A percentile compares a stretch with the other conserved stretches of the same genome.
Conservation (phyloP, 2,888 invertebrate species). For the Allygus modestus region DNA sequence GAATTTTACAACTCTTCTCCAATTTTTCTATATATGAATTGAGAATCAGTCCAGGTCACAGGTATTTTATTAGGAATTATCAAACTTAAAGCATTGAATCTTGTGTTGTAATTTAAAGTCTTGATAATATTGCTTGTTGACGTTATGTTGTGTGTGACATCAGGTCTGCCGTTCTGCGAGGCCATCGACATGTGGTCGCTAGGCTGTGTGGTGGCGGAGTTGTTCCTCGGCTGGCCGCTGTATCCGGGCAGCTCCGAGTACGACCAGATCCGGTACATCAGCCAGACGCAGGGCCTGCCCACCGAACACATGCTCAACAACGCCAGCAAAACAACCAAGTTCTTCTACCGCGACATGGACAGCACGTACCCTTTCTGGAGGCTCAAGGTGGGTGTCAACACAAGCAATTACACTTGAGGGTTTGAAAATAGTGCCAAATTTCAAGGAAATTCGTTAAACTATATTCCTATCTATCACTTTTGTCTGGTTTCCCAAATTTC, state of each 20-base stretch:
- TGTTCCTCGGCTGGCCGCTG: conserved; percentile 99
- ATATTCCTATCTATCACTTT: too few species aligned
- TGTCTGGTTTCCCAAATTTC: too few species aligned
- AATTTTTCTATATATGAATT: too few species aligned
- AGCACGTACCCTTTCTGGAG: conserved; percentile 83
- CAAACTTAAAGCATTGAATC: too few species aligned
- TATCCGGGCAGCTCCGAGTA: conserved; percentile 99
- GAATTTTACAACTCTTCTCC: too few species aligned
- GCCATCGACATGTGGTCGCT: conserved; percentile 99
- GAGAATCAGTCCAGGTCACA: too few species aligned
- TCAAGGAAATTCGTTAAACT: not conserved
- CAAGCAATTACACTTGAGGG: conserved; percentile 32
- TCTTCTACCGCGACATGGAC: conserved; percentile 98
- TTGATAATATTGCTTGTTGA: too few species aligned
- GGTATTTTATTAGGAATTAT: too few species aligned
- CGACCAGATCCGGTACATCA: conserved; percentile 98
- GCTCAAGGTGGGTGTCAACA: conserved; percentile 77
- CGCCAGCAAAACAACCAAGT: conserved; percentile 98
- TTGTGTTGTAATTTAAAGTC: too few species aligned
- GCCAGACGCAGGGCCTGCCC: conserved; percentile 97
- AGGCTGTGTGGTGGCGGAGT: conserved; percentile 99
- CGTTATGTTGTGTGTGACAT: not conserved
- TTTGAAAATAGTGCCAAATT: too few species aligned
- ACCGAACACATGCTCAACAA: conserved; percentile 98
- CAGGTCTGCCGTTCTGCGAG: conserved; percentile 97